Evolutionary conservation across 2,888 invertebrate species (phyloP), one percentile per base, ranked within the genome.

Genomic region (Endomychus coccineus): DNA sequence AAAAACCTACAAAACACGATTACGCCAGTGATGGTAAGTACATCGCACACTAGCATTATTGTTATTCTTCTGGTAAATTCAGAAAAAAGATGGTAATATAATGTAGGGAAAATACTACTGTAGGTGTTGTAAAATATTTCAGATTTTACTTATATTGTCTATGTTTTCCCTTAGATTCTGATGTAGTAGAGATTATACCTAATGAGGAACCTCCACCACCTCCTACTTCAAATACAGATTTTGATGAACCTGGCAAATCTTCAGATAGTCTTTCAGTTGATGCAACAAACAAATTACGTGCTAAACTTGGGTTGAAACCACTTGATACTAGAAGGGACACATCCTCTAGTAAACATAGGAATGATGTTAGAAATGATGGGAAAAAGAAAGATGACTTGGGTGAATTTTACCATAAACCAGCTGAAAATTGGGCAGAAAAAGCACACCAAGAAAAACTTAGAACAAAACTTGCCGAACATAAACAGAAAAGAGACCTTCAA

Each of bases 251-350:
- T 44, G 64, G 57, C 27, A 59, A 58, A 31, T 67, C 64, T 30
- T 68, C 58, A 58, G 75, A 65, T 54, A 79, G 73, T 52, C 68
- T 90, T 11, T 88, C 89, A 1, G 74, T 91, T 29, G 81, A 82
- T 34, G 89, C 87, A 52, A 89, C 88, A 3, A 95, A 95, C 66
- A 84, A 82, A 48, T 68, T 98, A 7, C 74, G 97, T 54, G 88
- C 88, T 2, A 92, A 94, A 62, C 74, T 98, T 14, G 97, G 97
- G 1, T 70, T 97, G 19, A 94, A 92, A 59, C 97, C 96, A 0
- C 69, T 97, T 3, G 85, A 92, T 53, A 68, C 83, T 1, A 70
- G 73, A 24, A 17, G 35, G 7, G 35, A 31, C 24, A 12, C 42
- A 4, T 25, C 35, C 22, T 38, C 31, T 9, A 44, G 47, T 4